These are phyloP conservation scores for Diachasmimorpha longicaudata DNA, from an alignment of 1,140 invertebrate genomes.

Conservation along the genomic window DNA sequence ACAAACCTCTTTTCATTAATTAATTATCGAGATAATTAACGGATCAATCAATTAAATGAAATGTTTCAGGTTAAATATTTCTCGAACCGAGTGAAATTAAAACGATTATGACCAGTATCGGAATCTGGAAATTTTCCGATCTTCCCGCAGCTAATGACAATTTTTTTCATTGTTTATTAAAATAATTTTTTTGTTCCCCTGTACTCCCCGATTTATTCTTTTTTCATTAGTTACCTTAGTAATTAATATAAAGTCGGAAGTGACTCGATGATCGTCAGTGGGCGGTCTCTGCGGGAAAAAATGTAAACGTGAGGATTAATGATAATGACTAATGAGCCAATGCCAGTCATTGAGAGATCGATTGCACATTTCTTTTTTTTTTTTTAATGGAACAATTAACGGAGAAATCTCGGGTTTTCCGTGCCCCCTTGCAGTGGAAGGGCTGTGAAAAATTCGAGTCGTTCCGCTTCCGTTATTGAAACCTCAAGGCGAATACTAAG, in stretches of 20 bases:
- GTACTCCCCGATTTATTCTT: no score
- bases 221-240: neutral
- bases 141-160: no score
- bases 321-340: neutral
- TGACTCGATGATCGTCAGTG: neutral
- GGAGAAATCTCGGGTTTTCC: neutral
- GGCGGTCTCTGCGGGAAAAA: neutral
- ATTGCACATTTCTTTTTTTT: neutral
- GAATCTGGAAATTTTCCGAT: no score
- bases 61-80: no score
- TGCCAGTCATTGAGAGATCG: neutral
- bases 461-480: constrained; percentile 4
- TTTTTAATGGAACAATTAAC: neutral
- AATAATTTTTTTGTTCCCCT: no score
- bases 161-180: no score
- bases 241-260: neutral
- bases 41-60: no score
- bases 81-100: no score
- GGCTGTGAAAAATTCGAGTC: neutral
- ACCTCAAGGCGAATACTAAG: neutral
- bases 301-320: neutral
- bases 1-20: neutral
- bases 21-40: neutral
- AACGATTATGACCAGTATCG: no score
- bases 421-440: neutral